Conservation (phyloP, 2,797 vertebrate genomes). For the Pelodytes ibericus region DNA sequence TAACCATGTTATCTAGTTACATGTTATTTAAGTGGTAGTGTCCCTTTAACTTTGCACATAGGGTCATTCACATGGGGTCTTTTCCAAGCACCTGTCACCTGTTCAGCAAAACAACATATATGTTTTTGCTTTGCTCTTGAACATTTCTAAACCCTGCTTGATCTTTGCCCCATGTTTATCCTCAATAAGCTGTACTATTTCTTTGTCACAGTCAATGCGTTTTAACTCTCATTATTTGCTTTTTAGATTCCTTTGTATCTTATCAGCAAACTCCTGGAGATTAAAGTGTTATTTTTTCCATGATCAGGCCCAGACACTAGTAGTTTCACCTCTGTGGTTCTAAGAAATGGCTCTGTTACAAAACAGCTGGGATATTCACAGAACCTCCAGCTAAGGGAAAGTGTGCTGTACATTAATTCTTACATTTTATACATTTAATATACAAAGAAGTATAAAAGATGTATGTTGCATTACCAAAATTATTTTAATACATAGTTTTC, state of each 20-base stretch:
- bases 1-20: too few relatives aligned
- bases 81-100: too few relatives aligned
- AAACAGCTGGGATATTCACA: slow-evolving; percentile 5
- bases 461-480: too few relatives aligned
- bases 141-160: not conserved
- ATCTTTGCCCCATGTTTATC: not conserved
- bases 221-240: slow-evolving; percentile 1
- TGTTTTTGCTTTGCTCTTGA: not conserved
- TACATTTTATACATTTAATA: too few relatives aligned
- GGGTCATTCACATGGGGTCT: too few relatives aligned
- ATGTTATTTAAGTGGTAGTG: too few relatives aligned
- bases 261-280: slow-evolving; percentile 22
- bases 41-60: too few relatives aligned
- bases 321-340: slow-evolving; percentile 12
- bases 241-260: slow-evolving; percentile 24
- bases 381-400: too few relatives aligned
- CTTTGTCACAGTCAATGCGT: not conserved
- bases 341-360: not conserved
- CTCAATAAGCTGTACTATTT: not conserved
- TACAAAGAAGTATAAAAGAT: too few relatives aligned
- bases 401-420: too few relatives aligned
- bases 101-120: too few relatives aligned
- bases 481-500: too few relatives aligned
- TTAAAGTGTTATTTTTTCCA: slow-evolving; percentile 40
- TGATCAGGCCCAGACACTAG: not conserved